These are phyloP conservation scores for Phaonia tiefii DNA, from an alignment of 2,888 invertebrate genomes.

Conservation along the genomic window DNA sequence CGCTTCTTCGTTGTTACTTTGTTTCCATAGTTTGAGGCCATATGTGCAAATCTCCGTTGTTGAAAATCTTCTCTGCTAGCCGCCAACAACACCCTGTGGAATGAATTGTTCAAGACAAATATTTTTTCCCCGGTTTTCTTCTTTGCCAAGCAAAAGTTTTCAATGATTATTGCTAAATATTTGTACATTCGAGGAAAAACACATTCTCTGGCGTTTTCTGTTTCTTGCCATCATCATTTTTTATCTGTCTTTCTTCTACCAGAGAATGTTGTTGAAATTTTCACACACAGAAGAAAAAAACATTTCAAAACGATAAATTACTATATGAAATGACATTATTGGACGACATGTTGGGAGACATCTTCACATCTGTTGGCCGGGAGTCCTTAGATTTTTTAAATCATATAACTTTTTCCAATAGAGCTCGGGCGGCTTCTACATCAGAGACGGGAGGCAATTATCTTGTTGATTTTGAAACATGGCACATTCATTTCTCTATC, in stretches of 20 bases:
- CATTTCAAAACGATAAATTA: conserved; percentile 28
- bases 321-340: conserved; percentile 16
- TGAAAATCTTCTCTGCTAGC: background rate
- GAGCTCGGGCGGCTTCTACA: too few species aligned
- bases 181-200: background rate
- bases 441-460: too few species aligned
- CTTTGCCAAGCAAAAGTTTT: background rate
- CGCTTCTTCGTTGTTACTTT: background rate
- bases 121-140: background rate
- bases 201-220: background rate
- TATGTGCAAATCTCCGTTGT: conserved; percentile 9
- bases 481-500: too few species aligned
- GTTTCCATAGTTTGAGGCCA: conserved; percentile 4
- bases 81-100: background rate
- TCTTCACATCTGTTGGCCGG: conserved; percentile 7
- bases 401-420: too few species aligned
- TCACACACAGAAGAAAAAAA: too few species aligned
- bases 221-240: background rate
- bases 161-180: conserved; percentile 24
- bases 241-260: background rate
- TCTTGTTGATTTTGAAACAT: too few species aligned
- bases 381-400: background rate
- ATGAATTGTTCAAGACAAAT: background rate
- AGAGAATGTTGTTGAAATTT: conserved; percentile 18
- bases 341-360: background rate